phyloP scores from a whole-genome alignment of 2,113 vertebrate genomes.

The Calypte anna region DNA sequence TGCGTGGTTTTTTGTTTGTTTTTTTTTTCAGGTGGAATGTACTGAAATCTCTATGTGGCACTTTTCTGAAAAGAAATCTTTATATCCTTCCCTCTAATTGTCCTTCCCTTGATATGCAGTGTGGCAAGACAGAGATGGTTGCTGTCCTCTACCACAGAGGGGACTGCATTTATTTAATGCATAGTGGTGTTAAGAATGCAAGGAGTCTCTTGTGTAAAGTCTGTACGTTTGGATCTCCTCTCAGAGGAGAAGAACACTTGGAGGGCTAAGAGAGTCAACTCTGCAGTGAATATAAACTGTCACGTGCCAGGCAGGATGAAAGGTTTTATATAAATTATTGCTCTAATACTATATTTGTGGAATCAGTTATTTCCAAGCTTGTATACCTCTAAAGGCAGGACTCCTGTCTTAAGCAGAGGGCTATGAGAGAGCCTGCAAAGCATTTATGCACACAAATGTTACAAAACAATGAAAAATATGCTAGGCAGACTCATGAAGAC shows the following conservation, averaged over 20 bases:
- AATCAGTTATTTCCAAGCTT: not conserved
- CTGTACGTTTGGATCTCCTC: not conserved
- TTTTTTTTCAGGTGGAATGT: not conserved
- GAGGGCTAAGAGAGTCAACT: not conserved
- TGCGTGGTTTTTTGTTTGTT: not conserved
- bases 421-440: not conserved
- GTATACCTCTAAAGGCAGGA: not conserved
- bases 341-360: not conserved
- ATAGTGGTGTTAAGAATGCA: not conserved
- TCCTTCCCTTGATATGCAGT: not conserved
- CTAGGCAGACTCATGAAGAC: not conserved
- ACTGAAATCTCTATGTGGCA: not conserved
- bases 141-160: not conserved
- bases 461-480: not conserved
- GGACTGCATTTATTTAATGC: constrained; percentile 16
- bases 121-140: not conserved
- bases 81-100: not conserved
- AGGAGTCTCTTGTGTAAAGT: not conserved
- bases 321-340: constrained; percentile 38
- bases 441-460: not conserved
- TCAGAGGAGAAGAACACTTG: not conserved
- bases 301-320: constrained; percentile 29
- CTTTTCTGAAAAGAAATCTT: not conserved
- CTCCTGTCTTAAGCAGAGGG: not conserved
- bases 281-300: not conserved